Evolutionary conservation across 2,797 vertebrate species (phyloP).

Genomic region (Hemibagrus guttatus): DNA sequence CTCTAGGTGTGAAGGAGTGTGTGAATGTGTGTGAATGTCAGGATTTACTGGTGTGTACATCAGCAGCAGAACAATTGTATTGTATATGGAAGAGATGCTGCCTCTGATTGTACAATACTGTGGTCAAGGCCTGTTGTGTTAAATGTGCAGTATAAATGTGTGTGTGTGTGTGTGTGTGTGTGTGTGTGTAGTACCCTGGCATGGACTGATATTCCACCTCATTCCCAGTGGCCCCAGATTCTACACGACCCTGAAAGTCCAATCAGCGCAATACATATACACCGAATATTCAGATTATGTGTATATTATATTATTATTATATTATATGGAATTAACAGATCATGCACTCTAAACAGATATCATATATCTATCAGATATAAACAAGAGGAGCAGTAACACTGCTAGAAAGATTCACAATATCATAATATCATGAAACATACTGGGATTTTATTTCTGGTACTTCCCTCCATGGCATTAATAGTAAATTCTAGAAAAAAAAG

Average conservation of each 20-base stretch:
- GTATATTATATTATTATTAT: background rate
- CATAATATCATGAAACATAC: too few relatives aligned
- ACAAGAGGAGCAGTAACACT: background rate
- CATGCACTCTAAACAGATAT: background rate
- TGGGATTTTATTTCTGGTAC: background rate
- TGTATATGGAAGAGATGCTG: too few relatives aligned
- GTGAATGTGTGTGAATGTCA: background rate
- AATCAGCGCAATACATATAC: background rate
- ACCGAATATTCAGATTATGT: background rate
- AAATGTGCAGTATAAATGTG: too few relatives aligned
- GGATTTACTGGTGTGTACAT: too few relatives aligned
- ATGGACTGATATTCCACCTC: background rate
- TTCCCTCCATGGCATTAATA: background rate
- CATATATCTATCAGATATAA: too few relatives aligned
- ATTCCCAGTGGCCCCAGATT: background rate
- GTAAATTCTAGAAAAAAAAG: background rate
- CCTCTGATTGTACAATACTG: too few relatives aligned
- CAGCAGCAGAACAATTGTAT: too few relatives aligned
- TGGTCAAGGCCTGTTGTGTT: too few relatives aligned
- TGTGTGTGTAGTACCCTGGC: background rate
- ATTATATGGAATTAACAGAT: background rate
- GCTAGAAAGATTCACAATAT: background rate
- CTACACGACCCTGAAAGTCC: background rate
- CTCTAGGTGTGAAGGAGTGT: background rate
- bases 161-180: too few relatives aligned